These are phyloP conservation scores for Bombus consobrinus DNA, from an alignment of 1,140 invertebrate genomes.

Conservation along the genomic window DNA sequence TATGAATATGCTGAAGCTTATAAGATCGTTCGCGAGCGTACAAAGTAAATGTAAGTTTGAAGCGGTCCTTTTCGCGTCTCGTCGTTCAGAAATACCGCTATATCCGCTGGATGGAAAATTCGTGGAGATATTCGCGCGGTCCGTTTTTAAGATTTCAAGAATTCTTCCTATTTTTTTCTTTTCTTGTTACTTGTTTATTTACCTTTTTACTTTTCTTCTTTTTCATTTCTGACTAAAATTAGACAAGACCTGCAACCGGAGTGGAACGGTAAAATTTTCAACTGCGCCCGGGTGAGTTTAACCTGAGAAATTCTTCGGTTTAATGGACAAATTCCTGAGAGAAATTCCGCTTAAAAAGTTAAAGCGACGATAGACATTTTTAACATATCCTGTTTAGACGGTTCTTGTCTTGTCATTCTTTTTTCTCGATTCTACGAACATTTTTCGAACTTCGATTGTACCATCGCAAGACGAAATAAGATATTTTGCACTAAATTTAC, in stretches of 20 bases:
- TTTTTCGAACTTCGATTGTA: background rate
- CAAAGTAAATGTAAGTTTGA: background rate
- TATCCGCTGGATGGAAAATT: background rate
- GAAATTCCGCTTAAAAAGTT: slow-evolving; percentile 1
- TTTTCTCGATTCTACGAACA: background rate
- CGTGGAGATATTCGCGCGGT: background rate
- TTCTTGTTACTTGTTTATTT: background rate
- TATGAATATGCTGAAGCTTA: slow-evolving; percentile 31
- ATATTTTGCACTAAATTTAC: background rate
- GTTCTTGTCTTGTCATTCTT: no score
- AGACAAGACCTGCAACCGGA: no score
- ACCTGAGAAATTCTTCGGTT: background rate
- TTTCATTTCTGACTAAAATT: background rate
- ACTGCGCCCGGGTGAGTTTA: background rate
- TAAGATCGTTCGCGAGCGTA: slow-evolving; percentile 7
- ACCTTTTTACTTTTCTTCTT: background rate
- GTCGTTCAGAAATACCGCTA: background rate
- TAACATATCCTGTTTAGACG: background rate
- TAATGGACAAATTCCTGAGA: background rate
- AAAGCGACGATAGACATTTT: background rate
- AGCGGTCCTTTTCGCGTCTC: background rate
- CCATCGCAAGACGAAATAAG: no score
- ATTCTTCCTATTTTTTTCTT: background rate
- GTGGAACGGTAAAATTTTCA: background rate
- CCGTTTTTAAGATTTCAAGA: background rate